Evolutionary conservation across 92 coral and sea anemone species (phyloP), one percentile per base, ranked within the genome.

Genomic region (Paragorgia papillata): DNA sequence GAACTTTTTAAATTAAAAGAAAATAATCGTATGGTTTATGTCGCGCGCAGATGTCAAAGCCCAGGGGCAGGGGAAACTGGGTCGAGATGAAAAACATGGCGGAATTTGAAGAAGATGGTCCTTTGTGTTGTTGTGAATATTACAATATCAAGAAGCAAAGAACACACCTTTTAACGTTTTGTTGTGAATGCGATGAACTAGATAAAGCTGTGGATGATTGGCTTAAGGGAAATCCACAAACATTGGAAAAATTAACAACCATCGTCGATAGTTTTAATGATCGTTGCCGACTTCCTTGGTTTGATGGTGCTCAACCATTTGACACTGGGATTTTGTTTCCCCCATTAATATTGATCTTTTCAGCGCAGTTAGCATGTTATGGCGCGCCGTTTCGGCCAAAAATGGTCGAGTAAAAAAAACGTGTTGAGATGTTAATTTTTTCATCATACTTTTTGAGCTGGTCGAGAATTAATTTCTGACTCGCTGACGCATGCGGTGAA

Each of bases 51-150:
- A n/a, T n/a, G n/a, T n/a, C n/a, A n/a, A n/a, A n/a, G n/a, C n/a
- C n/a, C n/a, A n/a, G n/a, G n/a, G n/a, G n/a, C n/a, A n/a, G n/a
- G n/a, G n/a, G n/a, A n/a, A n/a, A n/a, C n/a, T 10, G 53, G 53
- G 53, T 46, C 53, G 53, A 46, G 53, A 2, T 15, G 29, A 56
- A 56, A 13, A 56, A 88, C 82, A n/a, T n/a, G n/a, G n/a, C n/a
- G n/a, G n/a, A n/a, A n/a, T n/a, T n/a, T 87, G 64, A 35, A 20
- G 74, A 74, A 63, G 97, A 88, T 46, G 83, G 89, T 8, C 97
- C 97, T 1, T 82, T 94, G 22, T 94, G 98, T 41, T 94, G 98
- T 79, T 94, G 98, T 57, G 98, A 94, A 79, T 94, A 88, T 56
- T 85, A 79, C 22, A 91, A 91, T 56, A 64, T 91, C 21, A 61